These are phyloP conservation scores for Pteria penguin DNA, from an alignment of 2,888 invertebrate species.

Conservation along the genomic window DNA sequence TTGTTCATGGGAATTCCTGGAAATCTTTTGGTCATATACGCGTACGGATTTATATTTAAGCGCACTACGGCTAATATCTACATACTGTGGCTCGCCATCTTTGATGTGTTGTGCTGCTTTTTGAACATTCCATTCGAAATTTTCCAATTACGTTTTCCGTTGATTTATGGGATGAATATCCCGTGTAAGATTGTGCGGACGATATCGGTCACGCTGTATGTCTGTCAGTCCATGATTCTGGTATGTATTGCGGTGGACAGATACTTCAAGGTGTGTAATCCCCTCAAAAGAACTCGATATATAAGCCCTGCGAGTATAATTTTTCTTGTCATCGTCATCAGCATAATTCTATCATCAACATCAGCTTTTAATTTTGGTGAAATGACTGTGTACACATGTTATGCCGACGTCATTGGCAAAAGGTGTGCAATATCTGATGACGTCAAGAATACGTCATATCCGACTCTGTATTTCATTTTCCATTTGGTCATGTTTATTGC, in stretches of 20 bases:
- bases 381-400: neutral
- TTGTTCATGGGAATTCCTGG: conserved; percentile 20
- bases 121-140: conserved; percentile 26
- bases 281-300: neutral
- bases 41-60: conserved; percentile 22
- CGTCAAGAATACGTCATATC: conserved; percentile 9
- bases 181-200: conserved; percentile 11
- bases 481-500: neutral
- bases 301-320: neutral
- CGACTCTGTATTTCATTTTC: conserved; percentile 5
- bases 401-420: neutral
- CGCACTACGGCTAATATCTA: conserved; percentile 22
- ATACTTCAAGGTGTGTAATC: conserved; percentile 24
- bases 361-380: conserved; percentile 15
- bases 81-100: conserved; percentile 15
- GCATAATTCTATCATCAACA: conserved; percentile 6
- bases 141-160: neutral
- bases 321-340: neutral
- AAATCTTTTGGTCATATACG: conserved; percentile 27
- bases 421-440: conserved; percentile 20
- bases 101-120: conserved; percentile 19
- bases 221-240: conserved; percentile 7
- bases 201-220: neutral
- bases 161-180: neutral
- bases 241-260: conserved; percentile 26